These are phyloP conservation scores for Aphelenchoides besseyi DNA, from an alignment of 1,140 invertebrate genomes.

Conservation along the genomic window DNA sequence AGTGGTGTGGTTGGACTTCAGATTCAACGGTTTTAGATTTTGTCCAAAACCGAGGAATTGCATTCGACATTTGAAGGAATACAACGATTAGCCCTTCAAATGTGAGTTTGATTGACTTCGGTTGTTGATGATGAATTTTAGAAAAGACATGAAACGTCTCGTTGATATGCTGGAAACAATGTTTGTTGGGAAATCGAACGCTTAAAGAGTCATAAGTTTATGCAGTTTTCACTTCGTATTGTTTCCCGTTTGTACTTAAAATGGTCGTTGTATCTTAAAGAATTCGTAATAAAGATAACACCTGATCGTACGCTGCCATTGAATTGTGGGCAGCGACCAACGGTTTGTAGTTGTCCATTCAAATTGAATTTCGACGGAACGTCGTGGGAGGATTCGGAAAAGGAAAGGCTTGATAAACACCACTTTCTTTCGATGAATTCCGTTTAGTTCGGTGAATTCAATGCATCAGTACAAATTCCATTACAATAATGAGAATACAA, in stretches of 20 bases:
- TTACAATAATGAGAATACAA: too few relatives aligned
- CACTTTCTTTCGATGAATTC: too few relatives aligned
- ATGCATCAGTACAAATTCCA: too few relatives aligned
- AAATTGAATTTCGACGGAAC: too few relatives aligned
- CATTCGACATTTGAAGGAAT: not conserved
- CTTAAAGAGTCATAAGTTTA: too few relatives aligned
- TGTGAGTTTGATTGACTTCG: not conserved
- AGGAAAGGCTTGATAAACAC: too few relatives aligned
- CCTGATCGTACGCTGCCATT: not conserved
- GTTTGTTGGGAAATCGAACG: not conserved
- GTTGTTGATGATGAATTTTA: not conserved
- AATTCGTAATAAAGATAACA: too few relatives aligned
- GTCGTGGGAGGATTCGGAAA: too few relatives aligned
- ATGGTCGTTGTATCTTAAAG: too few relatives aligned
- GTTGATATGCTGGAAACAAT: not conserved
- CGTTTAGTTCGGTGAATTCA: too few relatives aligned
- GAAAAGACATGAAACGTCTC: not conserved
- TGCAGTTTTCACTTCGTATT: too few relatives aligned
- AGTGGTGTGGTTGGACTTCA: not conserved
- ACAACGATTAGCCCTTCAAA: conserved; percentile 7
- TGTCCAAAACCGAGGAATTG: conserved; percentile 7
- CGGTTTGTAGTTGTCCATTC: not conserved
- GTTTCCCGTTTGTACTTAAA: too few relatives aligned
- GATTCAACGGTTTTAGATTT: not conserved
- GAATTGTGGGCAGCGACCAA: not conserved